Evolutionary conservation across 2,797 vertebrate species (phyloP), one percentile per base, ranked within the genome.

Genomic region (Sebastes dallii): DNA sequence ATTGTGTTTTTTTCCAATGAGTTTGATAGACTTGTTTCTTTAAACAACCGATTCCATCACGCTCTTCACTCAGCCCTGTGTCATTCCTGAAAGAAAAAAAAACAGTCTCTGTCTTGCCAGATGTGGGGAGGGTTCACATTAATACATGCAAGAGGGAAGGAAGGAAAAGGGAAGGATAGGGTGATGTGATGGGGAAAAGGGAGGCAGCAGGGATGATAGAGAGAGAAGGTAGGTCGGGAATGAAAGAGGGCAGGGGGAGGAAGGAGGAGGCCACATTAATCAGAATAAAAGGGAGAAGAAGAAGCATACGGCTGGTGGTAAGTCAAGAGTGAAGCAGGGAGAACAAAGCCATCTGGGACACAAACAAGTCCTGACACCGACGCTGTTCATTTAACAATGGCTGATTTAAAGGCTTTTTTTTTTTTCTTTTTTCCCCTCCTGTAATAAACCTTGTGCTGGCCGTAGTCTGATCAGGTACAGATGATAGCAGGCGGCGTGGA

Each of bases 401-500:
- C 77, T 91, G 91, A 94, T 93, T 92, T 93, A 90, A 89, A 89
- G 89, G 73, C 80, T 89, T 52, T 52, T 50, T 8, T 8, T 18
- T 58, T 66, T 67, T 69, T 62, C 30, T 30, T 0, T 30, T 36
- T 32, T 32, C 39, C 32, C 29, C 25, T 29, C 34, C 34, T 67
- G 80, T 88, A 85, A 86, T 93, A 92, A 93, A 92, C 78, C 84
- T 72, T 18, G 69, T 80, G 70, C 60, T 76, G 72, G 83, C 81
- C 39, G 18, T 32, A 80, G 89, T 85, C 72, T 94, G 91, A 95
- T 93, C 92, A 94, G 87, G 87, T 87, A 82, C 92, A 94, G 93
- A 95, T 92, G 90, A 94, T 92, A 92, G 90, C 91, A 89, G 87
- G 82, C 82, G 69, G 60, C 22, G 1, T 66, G 80, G 91, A 93